phyloP scores from a whole-genome alignment of 1,140 invertebrate genomes.

The Leptoteleia sp. region DNA sequence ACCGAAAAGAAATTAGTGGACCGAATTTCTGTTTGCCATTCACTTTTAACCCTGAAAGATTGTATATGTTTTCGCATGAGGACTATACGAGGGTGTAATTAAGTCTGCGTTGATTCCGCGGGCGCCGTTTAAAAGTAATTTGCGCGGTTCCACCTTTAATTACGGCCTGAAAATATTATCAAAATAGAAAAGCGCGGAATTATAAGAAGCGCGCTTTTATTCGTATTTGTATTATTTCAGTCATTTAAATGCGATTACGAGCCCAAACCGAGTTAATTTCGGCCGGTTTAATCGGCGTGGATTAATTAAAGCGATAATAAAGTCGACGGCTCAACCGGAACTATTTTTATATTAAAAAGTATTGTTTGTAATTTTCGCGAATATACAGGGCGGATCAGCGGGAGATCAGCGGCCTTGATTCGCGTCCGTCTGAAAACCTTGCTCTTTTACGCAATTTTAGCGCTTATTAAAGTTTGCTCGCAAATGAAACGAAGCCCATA shows the following conservation, averaged over 20 bases:
- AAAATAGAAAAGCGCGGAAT: no score
- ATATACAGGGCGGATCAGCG: conserved; percentile 63
- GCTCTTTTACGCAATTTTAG: conserved; percentile 83
- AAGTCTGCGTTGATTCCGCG: conserved; percentile 6
- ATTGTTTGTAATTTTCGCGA: conserved; percentile 65
- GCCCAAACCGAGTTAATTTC: no score
- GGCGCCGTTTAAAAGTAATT: conserved; percentile 1
- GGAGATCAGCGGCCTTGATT: conserved; percentile 74
- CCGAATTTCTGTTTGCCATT: conserved; percentile 46
- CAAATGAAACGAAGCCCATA: conserved; percentile 83
- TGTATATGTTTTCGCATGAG: conserved; percentile 30
- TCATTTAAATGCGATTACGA: no score
- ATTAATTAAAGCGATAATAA: conserved; percentile 18
- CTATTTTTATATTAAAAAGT: conserved; percentile 56
- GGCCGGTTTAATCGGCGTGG: no score
- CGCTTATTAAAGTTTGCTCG: conserved; percentile 83
- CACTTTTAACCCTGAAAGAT: conserved; percentile 49
- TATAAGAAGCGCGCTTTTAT: no score
- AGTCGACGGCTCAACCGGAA: conserved; percentile 16
- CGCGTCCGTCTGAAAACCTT: conserved; percentile 81
- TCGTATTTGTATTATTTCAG: no score
- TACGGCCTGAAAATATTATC: no score
- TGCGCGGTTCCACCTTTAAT: no score
- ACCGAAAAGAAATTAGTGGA: conserved; percentile 39
- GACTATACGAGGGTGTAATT: conserved; percentile 17